phyloP scores from a whole-genome alignment of 2,113 vertebrate genomes.

The Gavialis gangeticus region DNA sequence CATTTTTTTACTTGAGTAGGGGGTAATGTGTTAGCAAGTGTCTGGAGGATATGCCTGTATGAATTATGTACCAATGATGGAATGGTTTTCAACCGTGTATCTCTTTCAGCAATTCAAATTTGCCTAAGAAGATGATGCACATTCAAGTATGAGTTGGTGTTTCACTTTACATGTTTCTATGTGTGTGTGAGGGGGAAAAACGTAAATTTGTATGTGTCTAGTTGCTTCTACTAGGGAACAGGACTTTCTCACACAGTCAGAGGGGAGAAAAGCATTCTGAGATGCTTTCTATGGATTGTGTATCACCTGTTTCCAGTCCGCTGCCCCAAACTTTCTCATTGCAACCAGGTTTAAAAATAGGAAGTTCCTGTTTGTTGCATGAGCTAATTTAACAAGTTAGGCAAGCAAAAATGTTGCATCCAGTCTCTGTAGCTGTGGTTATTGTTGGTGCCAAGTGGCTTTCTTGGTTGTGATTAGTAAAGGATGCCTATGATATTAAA shows the following conservation, averaged over 20 bases:
- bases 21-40: background rate
- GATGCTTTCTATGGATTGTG: background rate
- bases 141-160: background rate
- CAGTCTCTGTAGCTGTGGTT: slow-evolving; percentile 50
- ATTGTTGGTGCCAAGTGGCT: slow-evolving; percentile 45
- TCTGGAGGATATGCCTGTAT: background rate
- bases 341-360: slow-evolving; percentile 31
- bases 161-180: background rate
- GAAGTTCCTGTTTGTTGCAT: slow-evolving; percentile 65
- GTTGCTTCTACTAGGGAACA: background rate
- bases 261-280: background rate
- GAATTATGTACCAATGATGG: background rate
- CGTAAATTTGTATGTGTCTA: background rate
- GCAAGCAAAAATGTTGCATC: slow-evolving; percentile 44
- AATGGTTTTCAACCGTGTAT: background rate
- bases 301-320: slow-evolving; percentile 5
- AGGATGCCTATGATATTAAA: slow-evolving; percentile 65
- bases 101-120: slow-evolving; percentile 6
- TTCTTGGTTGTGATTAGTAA: slow-evolving; percentile 63
- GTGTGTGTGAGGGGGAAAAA: background rate
- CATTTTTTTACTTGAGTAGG: background rate
- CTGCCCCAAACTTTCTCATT: background rate
- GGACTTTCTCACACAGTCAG: background rate
- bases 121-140: background rate
- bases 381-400: slow-evolving; percentile 43